Evolutionary conservation across 2,797 vertebrate species (phyloP).

Genomic region (Artibeus jamaicensis): DNA sequence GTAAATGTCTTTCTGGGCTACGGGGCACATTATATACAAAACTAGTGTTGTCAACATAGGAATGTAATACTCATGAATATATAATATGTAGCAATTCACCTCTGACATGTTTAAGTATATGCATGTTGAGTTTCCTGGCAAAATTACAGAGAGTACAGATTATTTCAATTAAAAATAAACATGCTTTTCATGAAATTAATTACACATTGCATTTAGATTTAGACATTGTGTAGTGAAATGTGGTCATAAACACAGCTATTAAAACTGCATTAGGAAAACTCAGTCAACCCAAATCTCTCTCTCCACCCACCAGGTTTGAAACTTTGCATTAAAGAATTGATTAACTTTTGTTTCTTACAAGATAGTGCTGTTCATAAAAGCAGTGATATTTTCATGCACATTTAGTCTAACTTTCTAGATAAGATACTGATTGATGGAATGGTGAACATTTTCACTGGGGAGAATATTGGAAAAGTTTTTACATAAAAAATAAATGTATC

Average conservation of each 20-base stretch:
- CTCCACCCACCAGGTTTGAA: background rate
- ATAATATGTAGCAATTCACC: constrained; percentile 41
- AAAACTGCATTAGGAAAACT: constrained; percentile 44
- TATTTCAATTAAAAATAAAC: constrained; percentile 73
- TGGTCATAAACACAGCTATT: constrained; percentile 53
- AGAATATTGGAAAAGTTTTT: background rate
- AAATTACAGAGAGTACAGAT: constrained; percentile 66
- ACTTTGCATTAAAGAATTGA: background rate
- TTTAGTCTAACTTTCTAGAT: background rate
- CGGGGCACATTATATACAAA: background rate
- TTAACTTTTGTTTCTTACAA: background rate
- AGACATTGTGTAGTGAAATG: constrained; percentile 43
- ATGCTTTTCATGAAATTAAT: constrained; percentile 63
- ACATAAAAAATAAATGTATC: background rate
- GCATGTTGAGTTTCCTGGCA: constrained; percentile 29
- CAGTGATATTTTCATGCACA: background rate
- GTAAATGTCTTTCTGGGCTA: background rate
- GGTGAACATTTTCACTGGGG: background rate
- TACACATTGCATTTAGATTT: constrained; percentile 45
- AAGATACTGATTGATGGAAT: background rate
- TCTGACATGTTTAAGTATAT: constrained; percentile 62
- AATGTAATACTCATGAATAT: background rate
- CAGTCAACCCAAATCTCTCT: background rate
- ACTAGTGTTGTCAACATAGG: background rate
- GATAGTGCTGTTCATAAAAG: background rate